phyloP scores from a whole-genome alignment of 2,113 vertebrate genomes.

The Zosterops lateralis region DNA sequence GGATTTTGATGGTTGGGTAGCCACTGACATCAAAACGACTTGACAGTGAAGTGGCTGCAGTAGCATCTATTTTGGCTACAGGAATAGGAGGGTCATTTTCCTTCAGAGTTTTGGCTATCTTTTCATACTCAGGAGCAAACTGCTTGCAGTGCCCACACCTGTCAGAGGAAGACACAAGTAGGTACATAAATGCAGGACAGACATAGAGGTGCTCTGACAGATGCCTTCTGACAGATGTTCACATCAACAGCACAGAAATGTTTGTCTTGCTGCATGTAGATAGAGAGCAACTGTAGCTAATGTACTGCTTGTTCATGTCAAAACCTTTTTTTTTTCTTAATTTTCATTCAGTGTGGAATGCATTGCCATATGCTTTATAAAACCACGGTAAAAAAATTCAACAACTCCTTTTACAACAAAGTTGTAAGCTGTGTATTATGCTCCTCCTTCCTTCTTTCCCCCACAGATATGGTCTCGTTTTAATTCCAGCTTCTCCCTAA shows the following conservation, averaged over 20 bases:
- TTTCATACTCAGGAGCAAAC: constrained; percentile 94
- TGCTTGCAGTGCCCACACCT: constrained; percentile 98
- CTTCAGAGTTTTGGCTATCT: constrained; percentile 87
- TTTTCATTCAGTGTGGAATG: not conserved
- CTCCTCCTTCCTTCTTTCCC: not conserved
- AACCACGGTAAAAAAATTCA: not conserved
- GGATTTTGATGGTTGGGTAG: constrained; percentile 95
- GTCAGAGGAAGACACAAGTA: not conserved
- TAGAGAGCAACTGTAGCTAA: not conserved
- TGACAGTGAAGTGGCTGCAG: constrained; percentile 76
- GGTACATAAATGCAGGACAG: accelerated
- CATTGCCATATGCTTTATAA: not conserved
- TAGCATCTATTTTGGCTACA: constrained; percentile 93
- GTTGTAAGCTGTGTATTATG: not conserved
- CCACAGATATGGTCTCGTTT: not conserved
- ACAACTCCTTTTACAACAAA: not conserved
- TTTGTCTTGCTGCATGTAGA: not conserved
- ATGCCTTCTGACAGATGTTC: not conserved
- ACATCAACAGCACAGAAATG: not conserved
- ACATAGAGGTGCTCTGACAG: not conserved
- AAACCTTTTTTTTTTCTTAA: not conserved
- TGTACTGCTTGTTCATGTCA: not conserved
- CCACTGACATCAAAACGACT: constrained; percentile 89
- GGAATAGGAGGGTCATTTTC: constrained; percentile 89
- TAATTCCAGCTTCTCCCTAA: not conserved